These are phyloP conservation scores for Brachionus manjavacas DNA, from an alignment of 1,140 invertebrate genomes.

Conservation along the genomic window DNA sequence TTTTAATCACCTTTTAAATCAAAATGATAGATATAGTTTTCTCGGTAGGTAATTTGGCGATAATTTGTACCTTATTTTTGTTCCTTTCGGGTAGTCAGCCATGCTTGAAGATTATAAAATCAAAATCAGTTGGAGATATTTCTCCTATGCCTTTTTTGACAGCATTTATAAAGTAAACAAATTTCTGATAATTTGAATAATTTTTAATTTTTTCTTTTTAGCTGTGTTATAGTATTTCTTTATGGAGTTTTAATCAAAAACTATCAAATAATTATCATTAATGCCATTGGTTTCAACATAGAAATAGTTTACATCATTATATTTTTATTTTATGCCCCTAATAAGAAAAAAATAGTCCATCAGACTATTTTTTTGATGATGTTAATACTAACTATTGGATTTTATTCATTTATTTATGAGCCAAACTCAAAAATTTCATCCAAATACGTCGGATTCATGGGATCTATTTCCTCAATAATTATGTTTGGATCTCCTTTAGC, in stretches of 20 bases:
- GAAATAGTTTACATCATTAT: slow-evolving; percentile 27
- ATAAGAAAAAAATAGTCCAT: slow-evolving; percentile 33
- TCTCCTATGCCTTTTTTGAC: slow-evolving; percentile 33
- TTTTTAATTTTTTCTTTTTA: neutral
- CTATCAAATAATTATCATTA: neutral
- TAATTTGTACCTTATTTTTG: slow-evolving; percentile 31
- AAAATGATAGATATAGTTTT: slow-evolving; percentile 26
- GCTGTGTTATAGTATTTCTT: slow-evolving; percentile 10
- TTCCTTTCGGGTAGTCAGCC: slow-evolving; percentile 33
- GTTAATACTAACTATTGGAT: neutral
- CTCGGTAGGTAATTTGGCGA: slow-evolving; percentile 25
- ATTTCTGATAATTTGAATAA: neutral
- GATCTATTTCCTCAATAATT: slow-evolving; percentile 21
- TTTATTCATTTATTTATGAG: slow-evolving; percentile 9
- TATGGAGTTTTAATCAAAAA: slow-evolving; percentile 37
- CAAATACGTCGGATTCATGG: neutral
- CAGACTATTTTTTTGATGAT: neutral
- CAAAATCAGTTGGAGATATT: slow-evolving; percentile 24
- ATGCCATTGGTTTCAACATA: slow-evolving; percentile 6
- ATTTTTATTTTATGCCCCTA: slow-evolving; percentile 4
- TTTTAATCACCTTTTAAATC: neutral
- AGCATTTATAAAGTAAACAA: slow-evolving; percentile 28
- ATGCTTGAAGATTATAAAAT: slow-evolving; percentile 21
- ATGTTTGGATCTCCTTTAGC: slow-evolving; percentile 42
- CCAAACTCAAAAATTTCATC: neutral